A percentile compares a stretch with the other conserved stretches of the same genome.
Evolutionary conservation across 1,140 invertebrate species (phyloP).

Genomic region (Microplitis demolitor): DNA sequence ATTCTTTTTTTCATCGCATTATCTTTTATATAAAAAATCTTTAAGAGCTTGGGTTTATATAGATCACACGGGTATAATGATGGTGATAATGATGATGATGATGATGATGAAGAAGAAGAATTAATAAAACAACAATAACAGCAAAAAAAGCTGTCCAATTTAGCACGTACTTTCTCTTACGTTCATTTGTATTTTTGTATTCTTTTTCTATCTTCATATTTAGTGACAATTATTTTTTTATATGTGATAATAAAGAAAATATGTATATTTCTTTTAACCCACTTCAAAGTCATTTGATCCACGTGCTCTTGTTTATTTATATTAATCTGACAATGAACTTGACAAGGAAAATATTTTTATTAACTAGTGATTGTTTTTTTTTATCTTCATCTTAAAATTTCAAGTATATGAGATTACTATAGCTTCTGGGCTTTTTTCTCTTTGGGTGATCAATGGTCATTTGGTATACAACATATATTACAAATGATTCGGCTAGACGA

Average conservation of each 20-base stretch:
- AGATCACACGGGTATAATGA: background rate
- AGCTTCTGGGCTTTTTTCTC: background rate
- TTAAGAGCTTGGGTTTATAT: background rate
- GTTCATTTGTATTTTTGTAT: constrained; percentile 7
- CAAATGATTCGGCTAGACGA: constrained; percentile 31
- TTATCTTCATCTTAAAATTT: background rate
- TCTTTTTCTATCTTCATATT: constrained; percentile 13
- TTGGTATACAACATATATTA: constrained; percentile 9
- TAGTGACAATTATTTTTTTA: constrained; percentile 12
- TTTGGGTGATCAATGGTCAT: constrained; percentile 6
- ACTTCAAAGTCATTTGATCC: constrained; percentile 11
- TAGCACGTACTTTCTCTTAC: constrained; percentile 18
- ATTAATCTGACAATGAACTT: background rate
- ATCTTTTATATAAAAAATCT: background rate
- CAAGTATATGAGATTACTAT: background rate
- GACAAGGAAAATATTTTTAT: background rate
- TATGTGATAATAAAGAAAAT: background rate
- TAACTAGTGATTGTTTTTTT: background rate
- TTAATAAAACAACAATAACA: background rate
- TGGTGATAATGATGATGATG: background rate
- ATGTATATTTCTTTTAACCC: background rate
- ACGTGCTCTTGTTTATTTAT: background rate
- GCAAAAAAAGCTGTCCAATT: background rate
- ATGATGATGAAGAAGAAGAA: background rate
- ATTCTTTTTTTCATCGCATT: background rate